Percentiles rank a stretch among this genome's conserved stretches.
These are phyloP conservation scores for Pollachius pollachius DNA, from an alignment of 2,113 vertebrate species.

Conservation along the genomic window DNA sequence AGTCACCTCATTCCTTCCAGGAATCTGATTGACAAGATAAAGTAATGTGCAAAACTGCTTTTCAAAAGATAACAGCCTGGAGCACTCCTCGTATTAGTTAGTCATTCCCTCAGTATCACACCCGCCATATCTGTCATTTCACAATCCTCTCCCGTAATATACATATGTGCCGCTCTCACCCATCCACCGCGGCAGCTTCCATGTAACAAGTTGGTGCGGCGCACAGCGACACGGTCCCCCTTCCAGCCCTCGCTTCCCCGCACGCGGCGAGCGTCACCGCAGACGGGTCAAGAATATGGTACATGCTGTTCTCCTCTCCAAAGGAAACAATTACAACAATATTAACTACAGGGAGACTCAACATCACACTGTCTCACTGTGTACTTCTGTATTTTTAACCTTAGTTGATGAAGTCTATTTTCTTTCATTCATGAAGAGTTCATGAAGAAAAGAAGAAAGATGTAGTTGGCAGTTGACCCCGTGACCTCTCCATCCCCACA, in stretches of 20 bases:
- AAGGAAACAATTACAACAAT: too few relatives aligned
- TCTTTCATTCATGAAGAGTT: too few relatives aligned
- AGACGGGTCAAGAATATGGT: slow-evolving; percentile 73
- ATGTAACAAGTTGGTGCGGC: slow-evolving; percentile 72
- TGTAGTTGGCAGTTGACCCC: too few relatives aligned
- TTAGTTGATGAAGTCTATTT: too few relatives aligned
- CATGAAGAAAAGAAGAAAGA: too few relatives aligned
- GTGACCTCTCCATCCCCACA: too few relatives aligned
- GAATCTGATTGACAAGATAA: slow-evolving; percentile 80
- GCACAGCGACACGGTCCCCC: slow-evolving; percentile 66
- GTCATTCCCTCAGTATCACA: slow-evolving; percentile 81
- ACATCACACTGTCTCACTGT: too few relatives aligned
- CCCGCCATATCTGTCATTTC: slow-evolving; percentile 82
- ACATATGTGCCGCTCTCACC: slow-evolving; percentile 79
- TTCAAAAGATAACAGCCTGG: slow-evolving; percentile 77
- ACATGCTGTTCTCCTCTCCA: slow-evolving; percentile 56
- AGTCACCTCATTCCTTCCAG: slow-evolving; percentile 75
- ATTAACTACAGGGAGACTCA: too few relatives aligned
- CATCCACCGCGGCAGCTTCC: slow-evolving; percentile 73
- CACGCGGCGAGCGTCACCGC: slow-evolving; percentile 61
- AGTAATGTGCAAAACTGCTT: slow-evolving; percentile 78
- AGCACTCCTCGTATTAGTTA: slow-evolving; percentile 81
- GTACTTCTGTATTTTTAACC: too few relatives aligned
- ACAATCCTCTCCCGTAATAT: slow-evolving; percentile 79
- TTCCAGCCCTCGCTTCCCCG: slow-evolving; percentile 70